Conservation (phyloP, 2,113 vertebrate species). For the Corynorhinus townsendii region DNA sequence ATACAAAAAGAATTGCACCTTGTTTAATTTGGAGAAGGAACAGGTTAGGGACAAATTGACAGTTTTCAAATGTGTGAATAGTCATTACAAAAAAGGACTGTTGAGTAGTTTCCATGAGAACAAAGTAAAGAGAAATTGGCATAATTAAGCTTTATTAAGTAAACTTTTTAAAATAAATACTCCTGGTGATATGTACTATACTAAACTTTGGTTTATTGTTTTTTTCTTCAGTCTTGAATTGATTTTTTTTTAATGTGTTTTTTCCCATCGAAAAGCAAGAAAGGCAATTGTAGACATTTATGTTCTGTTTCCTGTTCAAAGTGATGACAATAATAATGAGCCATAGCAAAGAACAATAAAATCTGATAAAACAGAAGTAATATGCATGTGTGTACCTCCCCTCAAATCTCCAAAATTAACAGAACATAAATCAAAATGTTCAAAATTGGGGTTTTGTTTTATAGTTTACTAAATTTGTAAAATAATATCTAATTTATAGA, state of each 20-base stretch:
- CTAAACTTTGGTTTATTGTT: background rate
- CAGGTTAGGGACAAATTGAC: background rate
- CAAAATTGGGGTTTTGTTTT: background rate
- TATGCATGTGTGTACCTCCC: fast-evolving
- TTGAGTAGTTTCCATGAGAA: background rate
- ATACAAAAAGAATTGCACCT: background rate
- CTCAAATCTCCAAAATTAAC: background rate
- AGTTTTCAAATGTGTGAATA: constrained; percentile 3
- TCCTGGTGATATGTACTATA: background rate
- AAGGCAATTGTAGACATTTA: background rate
- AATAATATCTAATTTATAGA: background rate
- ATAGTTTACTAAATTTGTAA: background rate
- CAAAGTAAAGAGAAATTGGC: background rate
- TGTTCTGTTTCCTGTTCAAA: background rate
- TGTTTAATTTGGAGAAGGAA: background rate
- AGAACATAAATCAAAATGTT: background rate
- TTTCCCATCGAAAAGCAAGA: background rate
- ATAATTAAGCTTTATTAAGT: background rate
- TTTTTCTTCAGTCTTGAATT: constrained; percentile 12
- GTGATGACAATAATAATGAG: background rate
- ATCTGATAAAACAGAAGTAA: background rate
- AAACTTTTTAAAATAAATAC: background rate
- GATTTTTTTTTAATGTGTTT: background rate
- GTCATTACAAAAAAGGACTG: background rate
- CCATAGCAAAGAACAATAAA: background rate